phyloP scores from a whole-genome alignment of 2,113 vertebrate genomes.

The Tor tambroides region DNA sequence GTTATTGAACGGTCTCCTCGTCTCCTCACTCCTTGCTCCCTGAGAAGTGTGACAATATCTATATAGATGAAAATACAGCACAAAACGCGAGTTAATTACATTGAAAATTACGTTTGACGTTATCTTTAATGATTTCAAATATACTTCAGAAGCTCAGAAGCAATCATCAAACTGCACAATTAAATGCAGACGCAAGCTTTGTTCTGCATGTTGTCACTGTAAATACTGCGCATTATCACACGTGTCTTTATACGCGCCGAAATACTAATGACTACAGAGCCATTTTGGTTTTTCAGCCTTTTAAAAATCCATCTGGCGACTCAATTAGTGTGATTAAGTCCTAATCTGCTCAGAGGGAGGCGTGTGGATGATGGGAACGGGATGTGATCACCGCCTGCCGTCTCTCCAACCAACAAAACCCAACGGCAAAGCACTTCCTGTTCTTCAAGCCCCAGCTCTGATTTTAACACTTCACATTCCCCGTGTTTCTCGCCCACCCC shows the following conservation, averaged over 20 bases:
- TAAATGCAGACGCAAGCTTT: neutral
- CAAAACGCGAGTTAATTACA: conserved; percentile 7
- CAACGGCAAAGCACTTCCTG: conserved; percentile 30
- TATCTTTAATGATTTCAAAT: conserved; percentile 8
- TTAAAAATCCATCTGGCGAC: conserved; percentile 56
- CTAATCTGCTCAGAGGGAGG: conserved; percentile 46
- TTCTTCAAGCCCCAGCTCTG: conserved; percentile 14
- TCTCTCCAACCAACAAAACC: conserved; percentile 14
- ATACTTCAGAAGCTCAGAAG: neutral
- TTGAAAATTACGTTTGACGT: neutral
- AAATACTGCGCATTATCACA: neutral
- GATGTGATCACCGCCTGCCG: conserved; percentile 40
- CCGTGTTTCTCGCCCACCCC: conserved; percentile 1
- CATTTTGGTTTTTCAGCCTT: conserved; percentile 39
- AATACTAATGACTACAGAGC: conserved; percentile 30
- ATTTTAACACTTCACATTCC: conserved; percentile 45
- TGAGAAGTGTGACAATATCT: too few species aligned
- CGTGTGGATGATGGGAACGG: conserved; percentile 44
- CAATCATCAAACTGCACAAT: conserved; percentile 10
- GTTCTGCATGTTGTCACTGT: conserved; percentile 2
- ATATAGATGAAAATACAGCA: neutral
- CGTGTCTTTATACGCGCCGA: neutral
- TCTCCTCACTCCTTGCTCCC: too few species aligned
- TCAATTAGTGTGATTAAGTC: conserved; percentile 55
- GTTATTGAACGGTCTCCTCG: too few species aligned